Base-by-base conservation (phyloP, 2,888 invertebrate genomes). In the Coenonympha glycerion region DNA sequence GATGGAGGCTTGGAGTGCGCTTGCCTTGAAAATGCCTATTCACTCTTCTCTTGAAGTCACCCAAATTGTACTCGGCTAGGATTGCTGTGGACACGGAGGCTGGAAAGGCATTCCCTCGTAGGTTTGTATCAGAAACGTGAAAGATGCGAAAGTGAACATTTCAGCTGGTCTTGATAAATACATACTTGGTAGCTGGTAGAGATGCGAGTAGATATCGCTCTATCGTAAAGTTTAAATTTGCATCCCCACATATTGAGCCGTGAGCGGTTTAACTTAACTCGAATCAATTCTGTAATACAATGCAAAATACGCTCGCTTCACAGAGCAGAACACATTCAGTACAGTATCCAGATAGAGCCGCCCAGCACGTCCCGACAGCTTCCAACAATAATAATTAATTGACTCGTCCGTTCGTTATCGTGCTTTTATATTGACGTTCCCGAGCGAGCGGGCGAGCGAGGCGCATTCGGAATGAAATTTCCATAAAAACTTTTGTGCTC, bases 401-500 rank as follows among this genome's bases (percentile, higher is more conserved):
- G 87, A 87, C 85, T 86, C 83, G 85, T 86, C 85, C 82, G 82
- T 87, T 86, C 84, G 86, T 86, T 86, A 85, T 87, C 85, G 80
- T 84, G 84, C 86, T 83, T 85, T 85, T 85, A 85, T 85, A 87
- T 86, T 84, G 85, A 85, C 82, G 86, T 82, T 77, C 82, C 64
- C 81, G 79, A 77, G 71, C 79, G 80, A 79, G 81, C 80, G 71
- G 77, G 79, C 79, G 80, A 76, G 77, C 78, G 84, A 78, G 79
- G 79, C 84, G 84, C 83, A 84, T 82, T 87, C 75, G 85, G 79
- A 87, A 86, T 85, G 86, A 87, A 87, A 87, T 87, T 87, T 87
- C 86, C 87, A 87, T 87, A 87, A 87, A 87, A 87, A 87, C 86
- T 86, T 86, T 87, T 87, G 87, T 86, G 84, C 85, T 84, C 82